phyloP scores from a whole-genome alignment of 2,797 vertebrate genomes.

The Esox lucius region DNA sequence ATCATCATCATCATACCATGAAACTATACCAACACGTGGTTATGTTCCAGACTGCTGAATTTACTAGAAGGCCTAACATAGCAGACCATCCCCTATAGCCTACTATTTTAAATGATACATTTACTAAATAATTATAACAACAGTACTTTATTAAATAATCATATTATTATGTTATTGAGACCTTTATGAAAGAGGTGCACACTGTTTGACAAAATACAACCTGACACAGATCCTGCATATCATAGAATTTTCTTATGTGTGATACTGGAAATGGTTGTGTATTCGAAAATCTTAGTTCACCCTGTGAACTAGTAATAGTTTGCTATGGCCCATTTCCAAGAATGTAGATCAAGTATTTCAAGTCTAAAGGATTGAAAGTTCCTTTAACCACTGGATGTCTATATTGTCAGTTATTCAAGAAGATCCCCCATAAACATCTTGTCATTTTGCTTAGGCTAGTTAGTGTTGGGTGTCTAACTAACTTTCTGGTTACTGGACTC shows the following conservation, averaged over 20 bases:
- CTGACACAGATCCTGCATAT: not conserved
- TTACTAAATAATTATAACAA: not conserved
- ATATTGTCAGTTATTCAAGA: too few species aligned
- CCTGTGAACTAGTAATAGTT: not conserved
- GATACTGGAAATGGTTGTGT: not conserved
- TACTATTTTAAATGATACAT: not conserved
- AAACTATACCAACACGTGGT: constrained; percentile 1
- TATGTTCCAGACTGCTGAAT: not conserved
- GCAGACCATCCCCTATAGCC: not conserved
- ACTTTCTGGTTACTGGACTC: too few species aligned
- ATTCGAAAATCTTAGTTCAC: not conserved
- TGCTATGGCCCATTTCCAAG: not conserved
- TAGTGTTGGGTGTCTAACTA: too few species aligned
- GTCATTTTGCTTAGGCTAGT: too few species aligned
- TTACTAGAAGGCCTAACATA: not conserved
- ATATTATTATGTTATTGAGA: not conserved
- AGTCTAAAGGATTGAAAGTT: not conserved
- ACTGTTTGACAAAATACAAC: not conserved
- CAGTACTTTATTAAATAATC: not conserved
- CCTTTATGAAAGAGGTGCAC: not conserved
- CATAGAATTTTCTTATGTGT: not conserved
- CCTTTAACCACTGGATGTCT: too few species aligned
- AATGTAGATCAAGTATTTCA: not conserved
- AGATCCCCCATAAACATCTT: too few species aligned
- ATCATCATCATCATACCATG: constrained; percentile 6